A percentile compares a stretch with the other conserved stretches of the same genome.
phyloP scores from a whole-genome alignment of 2,797 vertebrate genomes.

The Onychomys torridus region DNA sequence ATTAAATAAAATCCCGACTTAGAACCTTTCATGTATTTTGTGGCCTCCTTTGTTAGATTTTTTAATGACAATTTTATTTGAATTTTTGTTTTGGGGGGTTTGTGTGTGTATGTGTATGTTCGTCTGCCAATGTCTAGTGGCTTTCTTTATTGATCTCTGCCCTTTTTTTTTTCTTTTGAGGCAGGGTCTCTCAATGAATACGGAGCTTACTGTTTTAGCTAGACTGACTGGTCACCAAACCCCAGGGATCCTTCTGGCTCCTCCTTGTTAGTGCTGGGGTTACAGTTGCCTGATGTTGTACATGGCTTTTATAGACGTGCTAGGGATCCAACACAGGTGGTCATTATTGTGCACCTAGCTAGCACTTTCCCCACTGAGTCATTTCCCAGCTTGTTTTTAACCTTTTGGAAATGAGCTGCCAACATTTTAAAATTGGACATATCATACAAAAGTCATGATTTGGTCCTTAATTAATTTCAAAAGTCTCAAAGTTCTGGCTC shows the following conservation, averaged over 20 bases:
- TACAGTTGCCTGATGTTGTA: neutral
- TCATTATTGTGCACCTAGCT: neutral
- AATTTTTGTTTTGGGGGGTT: neutral
- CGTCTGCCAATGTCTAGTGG: neutral
- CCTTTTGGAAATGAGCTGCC: neutral
- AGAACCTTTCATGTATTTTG: neutral
- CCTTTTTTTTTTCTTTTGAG: neutral
- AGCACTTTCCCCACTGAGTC: neutral
- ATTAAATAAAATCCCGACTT: slow-evolving; percentile 44
- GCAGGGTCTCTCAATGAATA: neutral
- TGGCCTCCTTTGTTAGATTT: slow-evolving; percentile 7
- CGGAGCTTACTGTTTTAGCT: neutral
- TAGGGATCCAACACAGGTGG: neutral
- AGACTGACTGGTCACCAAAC: neutral
- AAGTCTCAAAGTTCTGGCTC: neutral
- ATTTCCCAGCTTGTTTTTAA: neutral
- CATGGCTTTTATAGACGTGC: too few relatives aligned
- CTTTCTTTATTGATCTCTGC: neutral
- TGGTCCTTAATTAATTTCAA: neutral
- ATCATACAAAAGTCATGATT: neutral
- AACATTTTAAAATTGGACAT: neutral
- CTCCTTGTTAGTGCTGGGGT: neutral
- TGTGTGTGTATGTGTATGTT: neutral
- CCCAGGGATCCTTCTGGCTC: neutral
- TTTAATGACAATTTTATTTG: neutral